phyloP scores from a whole-genome alignment of 2,797 vertebrate genomes.

The Aratinga solstitialis region DNA sequence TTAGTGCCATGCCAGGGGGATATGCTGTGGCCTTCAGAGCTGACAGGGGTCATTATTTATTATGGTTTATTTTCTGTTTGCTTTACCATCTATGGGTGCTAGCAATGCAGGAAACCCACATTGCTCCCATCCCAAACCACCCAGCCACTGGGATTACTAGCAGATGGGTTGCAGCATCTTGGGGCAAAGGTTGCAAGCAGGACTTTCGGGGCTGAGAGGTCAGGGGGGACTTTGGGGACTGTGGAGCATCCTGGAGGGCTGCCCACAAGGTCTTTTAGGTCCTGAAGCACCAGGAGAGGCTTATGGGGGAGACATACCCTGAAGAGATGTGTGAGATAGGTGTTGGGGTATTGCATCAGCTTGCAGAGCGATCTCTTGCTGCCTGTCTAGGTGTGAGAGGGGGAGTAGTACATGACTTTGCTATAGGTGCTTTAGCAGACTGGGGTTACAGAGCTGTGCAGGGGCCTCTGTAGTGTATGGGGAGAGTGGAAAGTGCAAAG shows the following conservation, averaged over 20 bases:
- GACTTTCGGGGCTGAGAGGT: rapidly evolving
- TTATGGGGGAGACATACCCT: rapidly evolving
- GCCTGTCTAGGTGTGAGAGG: rapidly evolving
- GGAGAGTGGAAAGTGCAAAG: rapidly evolving
- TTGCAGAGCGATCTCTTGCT: rapidly evolving
- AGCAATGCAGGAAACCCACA: rapidly evolving
- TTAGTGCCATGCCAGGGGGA: neutral
- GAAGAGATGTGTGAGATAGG: neutral
- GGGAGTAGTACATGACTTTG: neutral
- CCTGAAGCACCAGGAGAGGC: neutral
- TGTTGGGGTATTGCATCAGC: neutral
- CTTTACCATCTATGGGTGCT: rapidly evolving
- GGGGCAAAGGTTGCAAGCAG: neutral
- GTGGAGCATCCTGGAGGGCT: neutral
- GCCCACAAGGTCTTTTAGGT: neutral
- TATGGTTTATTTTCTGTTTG: rapidly evolving
- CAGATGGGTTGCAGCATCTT: rapidly evolving
- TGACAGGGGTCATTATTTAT: neutral
- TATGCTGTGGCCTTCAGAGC: neutral
- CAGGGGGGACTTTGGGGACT: neutral
- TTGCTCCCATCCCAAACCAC: neutral
- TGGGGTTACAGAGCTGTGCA: neutral
- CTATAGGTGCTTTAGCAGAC: neutral
- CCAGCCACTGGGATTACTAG: neutral
- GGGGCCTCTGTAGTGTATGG: rapidly evolving